Percentiles rank a stretch among this genome's conserved stretches.
These are phyloP conservation scores for Epizoanthus rinbou DNA, from an alignment of 92 coral and sea anemone species.

Conservation along the genomic window DNA sequence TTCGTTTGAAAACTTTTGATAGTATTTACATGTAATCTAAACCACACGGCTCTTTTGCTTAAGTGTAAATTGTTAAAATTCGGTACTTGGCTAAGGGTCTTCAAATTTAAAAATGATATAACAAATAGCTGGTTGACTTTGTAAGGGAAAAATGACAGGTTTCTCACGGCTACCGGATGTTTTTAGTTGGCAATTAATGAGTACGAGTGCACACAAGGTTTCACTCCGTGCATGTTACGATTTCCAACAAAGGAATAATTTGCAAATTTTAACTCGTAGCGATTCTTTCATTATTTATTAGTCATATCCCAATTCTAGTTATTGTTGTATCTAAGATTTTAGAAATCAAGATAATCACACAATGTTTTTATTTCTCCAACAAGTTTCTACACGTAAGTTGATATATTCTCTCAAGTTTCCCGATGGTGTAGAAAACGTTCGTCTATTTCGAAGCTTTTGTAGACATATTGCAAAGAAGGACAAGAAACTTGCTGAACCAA, in stretches of 20 bases:
- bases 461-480: neutral
- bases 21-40: neutral
- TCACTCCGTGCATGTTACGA: constrained; percentile 4
- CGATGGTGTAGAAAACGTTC: neutral
- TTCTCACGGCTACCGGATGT: constrained; percentile 41
- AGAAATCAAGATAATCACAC: neutral
- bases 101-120: neutral
- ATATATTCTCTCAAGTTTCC: neutral
- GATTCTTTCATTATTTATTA: constrained; percentile 35
- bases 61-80: constrained; percentile 26
- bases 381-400: neutral
- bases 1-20: neutral
- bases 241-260: constrained; percentile 32
- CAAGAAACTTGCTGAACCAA: neutral
- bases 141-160: constrained; percentile 1
- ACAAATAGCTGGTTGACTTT: constrained; percentile 17
- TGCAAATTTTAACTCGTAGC: constrained; percentile 36
- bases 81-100: constrained; percentile 27
- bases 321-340: constrained; percentile 17
- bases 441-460: neutral
- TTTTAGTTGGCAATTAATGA: constrained; percentile 28
- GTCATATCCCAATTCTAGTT: constrained; percentile 18
- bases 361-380: constrained; percentile 8
- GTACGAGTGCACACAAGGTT: constrained; percentile 18
- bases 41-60: neutral